phyloP scores from a whole-genome alignment of 2,888 invertebrate genomes.

The Mantis religiosa region DNA sequence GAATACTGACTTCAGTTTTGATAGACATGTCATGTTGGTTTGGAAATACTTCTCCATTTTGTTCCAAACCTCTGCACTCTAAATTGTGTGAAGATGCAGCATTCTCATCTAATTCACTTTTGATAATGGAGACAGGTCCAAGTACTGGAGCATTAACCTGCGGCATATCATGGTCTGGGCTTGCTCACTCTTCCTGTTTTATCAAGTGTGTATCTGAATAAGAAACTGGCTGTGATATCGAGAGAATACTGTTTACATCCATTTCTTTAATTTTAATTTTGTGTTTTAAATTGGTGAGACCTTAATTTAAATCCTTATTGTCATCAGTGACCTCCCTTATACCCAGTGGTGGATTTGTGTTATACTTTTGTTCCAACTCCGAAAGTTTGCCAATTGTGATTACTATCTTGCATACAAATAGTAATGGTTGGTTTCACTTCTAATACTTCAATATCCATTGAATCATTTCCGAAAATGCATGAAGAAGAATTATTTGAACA shows the following conservation, averaged over 20 bases:
- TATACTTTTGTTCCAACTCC: background rate
- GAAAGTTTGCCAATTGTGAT: background rate
- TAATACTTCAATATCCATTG: too few species aligned
- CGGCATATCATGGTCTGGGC: background rate
- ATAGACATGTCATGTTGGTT: background rate
- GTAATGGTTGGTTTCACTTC: background rate
- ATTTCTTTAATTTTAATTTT: background rate
- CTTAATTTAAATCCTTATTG: background rate
- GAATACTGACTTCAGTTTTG: background rate
- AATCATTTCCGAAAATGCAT: too few species aligned
- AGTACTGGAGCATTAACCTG: background rate
- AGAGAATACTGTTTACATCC: background rate
- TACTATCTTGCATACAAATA: background rate
- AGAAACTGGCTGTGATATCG: background rate
- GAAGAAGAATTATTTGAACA: too few species aligned
- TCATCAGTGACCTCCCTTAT: background rate
- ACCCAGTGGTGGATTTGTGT: background rate
- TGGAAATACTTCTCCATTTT: background rate
- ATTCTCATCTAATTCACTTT: background rate
- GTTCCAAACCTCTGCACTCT: background rate
- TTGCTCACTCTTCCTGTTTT: background rate
- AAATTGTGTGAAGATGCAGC: background rate
- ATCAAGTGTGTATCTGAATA: background rate
- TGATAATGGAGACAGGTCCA: background rate
- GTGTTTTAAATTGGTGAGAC: background rate